Conservation (phyloP, 2,113 vertebrate genomes). For the Prunella himalayana region DNA sequence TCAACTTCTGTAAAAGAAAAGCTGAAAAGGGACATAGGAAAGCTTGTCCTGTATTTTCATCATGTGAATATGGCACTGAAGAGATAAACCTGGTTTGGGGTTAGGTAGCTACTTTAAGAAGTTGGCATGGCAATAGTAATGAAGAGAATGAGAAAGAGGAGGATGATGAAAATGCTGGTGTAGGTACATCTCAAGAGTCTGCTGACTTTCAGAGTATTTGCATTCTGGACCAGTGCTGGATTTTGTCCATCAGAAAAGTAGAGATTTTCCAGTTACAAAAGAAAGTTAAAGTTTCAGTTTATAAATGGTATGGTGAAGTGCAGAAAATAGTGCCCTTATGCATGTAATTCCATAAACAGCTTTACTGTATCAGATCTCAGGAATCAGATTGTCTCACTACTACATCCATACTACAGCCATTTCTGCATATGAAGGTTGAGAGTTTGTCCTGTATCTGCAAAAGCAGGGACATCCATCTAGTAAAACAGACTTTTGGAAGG, state of each 20-base stretch:
- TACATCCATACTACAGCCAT: not conserved
- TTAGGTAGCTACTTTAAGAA: not conserved
- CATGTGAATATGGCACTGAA: not conserved
- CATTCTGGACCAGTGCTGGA: not conserved
- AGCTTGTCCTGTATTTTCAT: not conserved
- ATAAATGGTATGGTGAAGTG: not conserved
- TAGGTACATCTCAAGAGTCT: not conserved
- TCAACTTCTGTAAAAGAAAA: not conserved
- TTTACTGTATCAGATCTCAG: not conserved
- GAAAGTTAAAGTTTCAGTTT: not conserved
- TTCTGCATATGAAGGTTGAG: not conserved
- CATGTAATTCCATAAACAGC: not conserved
- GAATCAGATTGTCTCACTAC: not conserved
- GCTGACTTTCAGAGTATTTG: not conserved
- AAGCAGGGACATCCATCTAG: not conserved
- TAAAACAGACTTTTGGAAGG: not conserved
- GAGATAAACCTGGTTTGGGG: fast-evolving
- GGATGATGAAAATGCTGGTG: not conserved
- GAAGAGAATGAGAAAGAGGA: not conserved
- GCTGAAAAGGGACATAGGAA: not conserved
- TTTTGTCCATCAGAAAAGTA: not conserved
- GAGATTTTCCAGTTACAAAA: not conserved
- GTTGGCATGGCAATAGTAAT: not conserved
- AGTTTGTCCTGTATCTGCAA: not conserved
- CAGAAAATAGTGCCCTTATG: not conserved